Conservation (phyloP, 2,797 vertebrate species). For the Cirrhinus mrigala region DNA sequence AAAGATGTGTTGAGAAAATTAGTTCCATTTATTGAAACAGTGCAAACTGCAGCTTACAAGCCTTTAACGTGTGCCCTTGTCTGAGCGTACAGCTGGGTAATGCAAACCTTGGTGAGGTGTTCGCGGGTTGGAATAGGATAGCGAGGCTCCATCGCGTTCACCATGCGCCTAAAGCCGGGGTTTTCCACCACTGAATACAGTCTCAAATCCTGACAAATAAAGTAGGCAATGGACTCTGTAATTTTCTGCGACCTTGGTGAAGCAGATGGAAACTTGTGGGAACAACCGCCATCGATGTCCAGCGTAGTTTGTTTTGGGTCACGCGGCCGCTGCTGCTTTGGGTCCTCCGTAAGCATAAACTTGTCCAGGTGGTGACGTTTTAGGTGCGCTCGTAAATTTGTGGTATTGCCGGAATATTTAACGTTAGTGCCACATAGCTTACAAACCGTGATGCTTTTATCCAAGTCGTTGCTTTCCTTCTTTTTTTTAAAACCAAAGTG, state of each 20-base stretch:
- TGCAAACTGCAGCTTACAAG: too few relatives aligned
- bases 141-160: neutral
- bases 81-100: neutral
- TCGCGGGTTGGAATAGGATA: conserved; percentile 1
- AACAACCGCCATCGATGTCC: neutral
- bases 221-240: neutral
- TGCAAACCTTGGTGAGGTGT: conserved; percentile 5
- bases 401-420: too few relatives aligned
- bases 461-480: too few relatives aligned
- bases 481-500: too few relatives aligned
- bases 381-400: neutral
- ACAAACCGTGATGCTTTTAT: too few relatives aligned
- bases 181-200: too few relatives aligned
- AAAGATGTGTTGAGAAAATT: too few relatives aligned
- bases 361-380: neutral
- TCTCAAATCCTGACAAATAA: conserved; percentile 3
- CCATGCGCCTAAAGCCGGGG: neutral
- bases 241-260: neutral
- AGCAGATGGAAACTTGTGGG: neutral
- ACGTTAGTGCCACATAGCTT: too few relatives aligned
- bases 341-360: neutral
- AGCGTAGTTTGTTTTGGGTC: neutral
- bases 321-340: too few relatives aligned
- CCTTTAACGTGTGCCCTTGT: too few relatives aligned
- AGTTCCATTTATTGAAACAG: too few relatives aligned